Base-by-base conservation (phyloP, 2,113 vertebrate genomes). In the Plectropomus leopardus region DNA sequence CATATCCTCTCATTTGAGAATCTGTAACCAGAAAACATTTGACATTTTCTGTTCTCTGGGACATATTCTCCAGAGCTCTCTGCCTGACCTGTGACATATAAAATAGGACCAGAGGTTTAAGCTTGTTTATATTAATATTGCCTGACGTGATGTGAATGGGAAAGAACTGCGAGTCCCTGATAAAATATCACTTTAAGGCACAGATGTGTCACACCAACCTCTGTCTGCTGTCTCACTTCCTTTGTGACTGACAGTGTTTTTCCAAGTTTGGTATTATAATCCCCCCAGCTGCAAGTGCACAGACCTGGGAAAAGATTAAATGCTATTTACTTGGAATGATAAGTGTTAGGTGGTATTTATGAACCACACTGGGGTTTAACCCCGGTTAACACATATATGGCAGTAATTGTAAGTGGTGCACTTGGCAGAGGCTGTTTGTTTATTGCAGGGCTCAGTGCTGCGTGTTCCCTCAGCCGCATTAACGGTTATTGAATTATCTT, bases 241-340 rank as follows among this genome's bases (percentile, higher is more conserved):
- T 4, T 54, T 76, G 19, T 34, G 30, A 58, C 17, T 72, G 28
- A 34, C 53, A 30, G 21, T 32, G 28, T 4, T 24, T 84, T 28
- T 45, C 67, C 74, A 54, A 44, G 13, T 68, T 88, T 76, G 50
- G 76, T 77, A n/a, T 70, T 24, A 10, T 24, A 58, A 53, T 65
- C 21, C 34, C 19, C 42, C 24, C 40, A 72, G 26, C 14, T 61
- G 21, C 8, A 30, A 1, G 1, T 42, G 28, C 28, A 47, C 32
- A 54, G 7, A 0, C 21, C 50, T 48, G 28, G n/a, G 19, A 15
- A 65, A 77, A 8, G 68, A 28, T 48, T 0, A 69, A 73, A 53
- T 23, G 0, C 7, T 26, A 34, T 58, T 73, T 53, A 57, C 68
- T 10, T 21, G 34, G 65, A 54, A 28, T 53, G 23, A 48, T 74